Evolutionary conservation across 2,888 invertebrate species (phyloP).

Genomic region (Leptopilina syphax): DNA sequence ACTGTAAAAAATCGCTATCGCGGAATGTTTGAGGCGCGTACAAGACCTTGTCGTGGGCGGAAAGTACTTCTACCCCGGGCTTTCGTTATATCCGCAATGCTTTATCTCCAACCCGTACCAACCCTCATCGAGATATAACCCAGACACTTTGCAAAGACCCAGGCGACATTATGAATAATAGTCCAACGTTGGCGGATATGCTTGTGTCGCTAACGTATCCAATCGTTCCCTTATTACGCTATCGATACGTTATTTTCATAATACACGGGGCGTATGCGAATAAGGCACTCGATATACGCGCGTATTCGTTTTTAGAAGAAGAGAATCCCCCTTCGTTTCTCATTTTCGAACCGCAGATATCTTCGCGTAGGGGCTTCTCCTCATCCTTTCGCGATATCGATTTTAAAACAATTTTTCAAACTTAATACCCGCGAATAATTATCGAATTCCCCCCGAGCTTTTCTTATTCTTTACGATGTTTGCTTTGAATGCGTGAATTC

Average conservation of each 20-base stretch:
- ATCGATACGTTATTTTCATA: constrained; percentile 73
- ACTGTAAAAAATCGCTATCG: constrained; percentile 43
- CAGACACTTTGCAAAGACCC: constrained; percentile 68
- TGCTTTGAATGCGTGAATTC: too few species aligned
- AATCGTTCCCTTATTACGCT: constrained; percentile 76
- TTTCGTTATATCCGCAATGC: constrained; percentile 61
- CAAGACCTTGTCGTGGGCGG: constrained; percentile 54
- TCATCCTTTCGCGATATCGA: constrained; percentile 66
- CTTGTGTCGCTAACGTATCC: constrained; percentile 70
- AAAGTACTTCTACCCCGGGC: constrained; percentile 45
- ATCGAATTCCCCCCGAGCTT: constrained; percentile 60
- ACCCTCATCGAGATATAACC: constrained; percentile 63
- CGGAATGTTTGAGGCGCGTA: constrained; percentile 51
- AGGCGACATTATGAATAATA: constrained; percentile 70
- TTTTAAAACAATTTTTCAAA: constrained; percentile 75
- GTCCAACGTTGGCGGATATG: constrained; percentile 60
- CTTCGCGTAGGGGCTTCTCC: constrained; percentile 52
- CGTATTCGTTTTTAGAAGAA: constrained; percentile 48
- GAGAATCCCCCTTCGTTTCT: constrained; percentile 6
- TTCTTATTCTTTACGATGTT: too few species aligned
- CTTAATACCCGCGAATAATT: constrained; percentile 72
- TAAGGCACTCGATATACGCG: constrained; percentile 52
- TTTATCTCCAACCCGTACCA: constrained; percentile 59
- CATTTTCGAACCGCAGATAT: constrained; percentile 13
- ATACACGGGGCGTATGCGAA: constrained; percentile 48